Conservation (phyloP, 37 sponge, comb jelly and placozoan species). For the Beroe forskalii region DNA sequence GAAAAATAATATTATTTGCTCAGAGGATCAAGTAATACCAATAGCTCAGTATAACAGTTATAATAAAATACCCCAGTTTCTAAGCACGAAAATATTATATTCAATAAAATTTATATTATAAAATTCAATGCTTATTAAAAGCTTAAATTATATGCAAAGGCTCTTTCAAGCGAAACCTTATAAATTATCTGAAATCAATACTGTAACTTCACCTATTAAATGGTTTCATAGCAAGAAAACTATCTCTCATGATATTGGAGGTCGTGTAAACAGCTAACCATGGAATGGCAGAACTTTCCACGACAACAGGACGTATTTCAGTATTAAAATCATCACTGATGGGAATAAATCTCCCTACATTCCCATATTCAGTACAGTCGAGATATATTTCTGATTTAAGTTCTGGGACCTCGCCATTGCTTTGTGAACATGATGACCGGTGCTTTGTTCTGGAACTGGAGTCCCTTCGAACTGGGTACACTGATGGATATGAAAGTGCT, state of each 20-base stretch:
- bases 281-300: conserved; percentile 14
- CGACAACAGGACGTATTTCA: conserved; percentile 20
- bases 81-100: no score
- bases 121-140: no score
- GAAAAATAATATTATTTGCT: no score
- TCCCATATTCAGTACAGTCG: conserved; percentile 55
- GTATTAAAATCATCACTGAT: conserved; percentile 29
- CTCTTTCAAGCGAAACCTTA: no score
- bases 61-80: no score
- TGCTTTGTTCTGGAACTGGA: not conserved
- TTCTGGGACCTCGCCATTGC: not conserved
- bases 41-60: no score
- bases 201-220: not conserved
- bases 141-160: no score
- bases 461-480: not conserved
- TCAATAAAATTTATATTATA: no score
- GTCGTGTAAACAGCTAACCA: conserved; percentile 52
- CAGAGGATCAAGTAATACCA: no score
- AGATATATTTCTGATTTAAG: conserved; percentile 1
- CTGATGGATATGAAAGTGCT: not conserved
- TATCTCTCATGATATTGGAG: not conserved
- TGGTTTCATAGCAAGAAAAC: conserved; percentile 15
- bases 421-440: not conserved
- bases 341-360: conserved; percentile 45
- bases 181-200: not conserved